Percentiles rank a stretch among this genome's conserved stretches.
phyloP scores from a whole-genome alignment of 2,797 vertebrate species.

The Gephyroberyx darwinii region DNA sequence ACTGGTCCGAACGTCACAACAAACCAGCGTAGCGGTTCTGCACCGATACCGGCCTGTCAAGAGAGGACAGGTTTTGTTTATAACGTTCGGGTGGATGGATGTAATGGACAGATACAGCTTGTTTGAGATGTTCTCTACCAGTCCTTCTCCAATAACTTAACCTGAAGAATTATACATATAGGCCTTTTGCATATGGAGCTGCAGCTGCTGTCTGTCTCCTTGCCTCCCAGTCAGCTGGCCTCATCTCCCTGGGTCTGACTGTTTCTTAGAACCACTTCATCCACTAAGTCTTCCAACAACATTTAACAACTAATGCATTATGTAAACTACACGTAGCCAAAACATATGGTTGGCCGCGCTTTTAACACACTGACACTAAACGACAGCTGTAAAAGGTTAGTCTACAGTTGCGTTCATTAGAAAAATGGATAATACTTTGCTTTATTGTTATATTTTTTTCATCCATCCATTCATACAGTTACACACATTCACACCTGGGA shows the following conservation, averaged over 20 bases:
- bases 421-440: no score
- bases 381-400: no score
- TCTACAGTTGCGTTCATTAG: no score
- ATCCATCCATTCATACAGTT: no score
- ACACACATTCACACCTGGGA: no score
- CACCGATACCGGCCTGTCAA: not conserved
- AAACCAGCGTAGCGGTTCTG: constrained; percentile 9
- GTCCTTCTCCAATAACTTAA: not conserved
- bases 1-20: constrained; percentile 49
- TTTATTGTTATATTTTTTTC: no score
- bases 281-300: constrained; percentile 31
- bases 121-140: not conserved
- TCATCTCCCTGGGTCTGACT: constrained; percentile 33
- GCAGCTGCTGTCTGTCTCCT: constrained; percentile 53
- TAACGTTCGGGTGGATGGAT: not conserved
- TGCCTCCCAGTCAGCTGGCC: constrained; percentile 8
- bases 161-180: constrained; percentile 1
- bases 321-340: constrained; percentile 10
- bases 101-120: constrained; percentile 2
- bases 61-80: no score
- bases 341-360: constrained; percentile 13
- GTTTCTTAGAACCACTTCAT: constrained; percentile 35
- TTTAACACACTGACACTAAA: not conserved
- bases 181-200: constrained; percentile 57
- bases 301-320: constrained; percentile 31